These are phyloP conservation scores for Cyclopterus lumpus DNA, from an alignment of 2,797 vertebrate species.

Conservation along the genomic window DNA sequence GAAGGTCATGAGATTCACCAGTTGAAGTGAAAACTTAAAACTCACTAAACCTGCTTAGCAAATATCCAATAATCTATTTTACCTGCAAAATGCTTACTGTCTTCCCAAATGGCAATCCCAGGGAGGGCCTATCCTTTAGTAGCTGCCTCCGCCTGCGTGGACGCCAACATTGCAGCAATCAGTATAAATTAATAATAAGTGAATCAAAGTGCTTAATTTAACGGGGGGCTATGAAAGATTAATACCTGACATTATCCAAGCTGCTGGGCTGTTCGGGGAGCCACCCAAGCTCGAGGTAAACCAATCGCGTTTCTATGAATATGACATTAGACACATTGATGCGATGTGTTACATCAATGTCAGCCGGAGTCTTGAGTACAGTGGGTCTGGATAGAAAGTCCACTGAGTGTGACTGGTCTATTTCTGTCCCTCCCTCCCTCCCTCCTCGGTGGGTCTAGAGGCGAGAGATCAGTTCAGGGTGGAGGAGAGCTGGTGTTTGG, in stretches of 20 bases:
- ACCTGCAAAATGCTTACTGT: conserved; percentile 51
- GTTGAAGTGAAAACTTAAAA: background rate
- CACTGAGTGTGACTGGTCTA: conserved; percentile 76
- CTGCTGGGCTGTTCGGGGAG: conserved; percentile 71
- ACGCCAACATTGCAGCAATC: conserved; percentile 75
- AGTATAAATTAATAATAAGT: conserved; percentile 83
- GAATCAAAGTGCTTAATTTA: conserved; percentile 83
- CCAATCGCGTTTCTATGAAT: conserved; percentile 79
- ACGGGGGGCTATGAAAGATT: conserved; percentile 82
- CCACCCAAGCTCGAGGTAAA: conserved; percentile 74
- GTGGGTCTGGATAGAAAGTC: conserved; percentile 65
- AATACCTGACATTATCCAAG: conserved; percentile 83
- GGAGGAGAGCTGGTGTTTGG: conserved; percentile 83
- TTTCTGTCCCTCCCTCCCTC: conserved; percentile 63
- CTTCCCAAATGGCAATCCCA: conserved; percentile 60
- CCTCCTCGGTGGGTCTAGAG: conserved; percentile 58
- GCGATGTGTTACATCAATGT: conserved; percentile 74
- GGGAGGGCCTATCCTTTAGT: conserved; percentile 61
- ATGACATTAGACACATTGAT: conserved; percentile 77
- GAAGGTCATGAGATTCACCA: background rate
- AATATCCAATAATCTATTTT: conserved; percentile 29
- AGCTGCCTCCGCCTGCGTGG: conserved; percentile 56
- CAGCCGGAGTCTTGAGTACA: conserved; percentile 56
- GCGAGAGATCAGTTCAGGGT: conserved; percentile 80
- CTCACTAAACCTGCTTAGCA: background rate